These are phyloP conservation scores for Todiramphus saurophagus DNA, from an alignment of 2,113 vertebrate genomes.

Conservation along the genomic window DNA sequence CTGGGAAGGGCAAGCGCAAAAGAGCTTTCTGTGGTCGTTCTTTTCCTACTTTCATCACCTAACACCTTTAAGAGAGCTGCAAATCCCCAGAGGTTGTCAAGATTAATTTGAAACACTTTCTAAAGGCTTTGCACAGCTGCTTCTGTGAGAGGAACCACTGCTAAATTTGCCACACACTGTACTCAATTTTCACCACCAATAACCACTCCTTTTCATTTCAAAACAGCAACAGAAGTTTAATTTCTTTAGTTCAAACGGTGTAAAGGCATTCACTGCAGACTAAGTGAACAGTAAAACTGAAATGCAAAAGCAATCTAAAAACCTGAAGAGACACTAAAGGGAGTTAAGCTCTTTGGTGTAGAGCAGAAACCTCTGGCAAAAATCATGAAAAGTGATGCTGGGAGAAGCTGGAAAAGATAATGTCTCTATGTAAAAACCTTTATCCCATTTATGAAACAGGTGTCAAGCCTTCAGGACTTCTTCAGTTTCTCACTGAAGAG, in stretches of 20 bases:
- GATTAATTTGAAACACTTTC: slow-evolving; percentile 43
- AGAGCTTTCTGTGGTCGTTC: neutral
- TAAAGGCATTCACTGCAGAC: neutral
- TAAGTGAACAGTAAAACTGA: neutral
- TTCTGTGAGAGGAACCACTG: neutral
- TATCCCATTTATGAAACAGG: neutral
- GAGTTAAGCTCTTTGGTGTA: neutral
- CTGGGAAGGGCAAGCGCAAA: neutral
- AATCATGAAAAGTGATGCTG: neutral
- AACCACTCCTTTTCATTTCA: neutral
- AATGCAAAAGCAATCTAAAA: neutral
- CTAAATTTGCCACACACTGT: slow-evolving; percentile 2
- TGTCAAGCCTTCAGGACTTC: neutral
- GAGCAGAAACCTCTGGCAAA: neutral
- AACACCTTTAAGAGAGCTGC: slow-evolving; percentile 31
- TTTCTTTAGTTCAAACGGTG: neutral
- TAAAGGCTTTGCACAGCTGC: slow-evolving; percentile 22
- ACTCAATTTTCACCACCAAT: neutral
- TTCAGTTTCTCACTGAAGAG: neutral
- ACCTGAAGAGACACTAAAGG: neutral
- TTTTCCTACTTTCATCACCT: slow-evolving; percentile 52
- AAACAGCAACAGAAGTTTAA: neutral
- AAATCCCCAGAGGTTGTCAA: slow-evolving; percentile 20
- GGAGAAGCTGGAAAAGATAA: neutral
- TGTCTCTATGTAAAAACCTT: neutral